Evolutionary conservation across 2,113 vertebrate species (phyloP), one percentile per base, ranked within the genome.

Genomic region (Macaca nemestrina): DNA sequence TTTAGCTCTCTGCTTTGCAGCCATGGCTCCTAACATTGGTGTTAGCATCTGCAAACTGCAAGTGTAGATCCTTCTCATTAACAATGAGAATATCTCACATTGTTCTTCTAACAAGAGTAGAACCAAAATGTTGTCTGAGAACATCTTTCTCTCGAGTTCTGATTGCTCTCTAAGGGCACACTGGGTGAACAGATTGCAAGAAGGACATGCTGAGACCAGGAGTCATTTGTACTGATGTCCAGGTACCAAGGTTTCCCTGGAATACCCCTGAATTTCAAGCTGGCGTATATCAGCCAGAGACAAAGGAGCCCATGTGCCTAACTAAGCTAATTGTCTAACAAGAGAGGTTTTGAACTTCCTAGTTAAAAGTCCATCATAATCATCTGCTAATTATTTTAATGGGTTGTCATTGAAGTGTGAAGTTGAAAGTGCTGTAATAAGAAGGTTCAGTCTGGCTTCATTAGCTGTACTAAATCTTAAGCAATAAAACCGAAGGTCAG

Each of bases 381-480:
- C 84, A 90, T 75, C 82, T 87, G 73, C 59, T 94, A 94, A 89
- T 96, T 91, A 94, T 97, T 98, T 93, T 93, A 97, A 90, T 93
- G 61, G 79, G 20, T 78, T 93, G 82, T 91, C 94, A 80, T 4
- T 97, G 78, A 96, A 96, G 55, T 80, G 43, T 92, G 91, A 97
- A 94, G 73, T 94, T 94, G 81, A 67, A 97, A 93, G 78, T 79
- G 70, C 73, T 91, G 23, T 72, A 87, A 59, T 67, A 86, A 57
- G 68, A 82, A 95, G 75, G 43, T 87, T 70, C 73, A n/a, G 81
- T 78, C 72, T 90, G 88, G 78, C 92, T 95, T 90, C 12, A 2
- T 93, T 91, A 93, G 57, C 43, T 86, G 9, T 22, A 52, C 61
- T 67, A 70, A 72, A 75, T 73, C 59, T 79, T 86, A 86, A 93